Evolutionary conservation across 2,888 invertebrate genomes (phyloP).

Genomic region (Hipparchia semele): DNA sequence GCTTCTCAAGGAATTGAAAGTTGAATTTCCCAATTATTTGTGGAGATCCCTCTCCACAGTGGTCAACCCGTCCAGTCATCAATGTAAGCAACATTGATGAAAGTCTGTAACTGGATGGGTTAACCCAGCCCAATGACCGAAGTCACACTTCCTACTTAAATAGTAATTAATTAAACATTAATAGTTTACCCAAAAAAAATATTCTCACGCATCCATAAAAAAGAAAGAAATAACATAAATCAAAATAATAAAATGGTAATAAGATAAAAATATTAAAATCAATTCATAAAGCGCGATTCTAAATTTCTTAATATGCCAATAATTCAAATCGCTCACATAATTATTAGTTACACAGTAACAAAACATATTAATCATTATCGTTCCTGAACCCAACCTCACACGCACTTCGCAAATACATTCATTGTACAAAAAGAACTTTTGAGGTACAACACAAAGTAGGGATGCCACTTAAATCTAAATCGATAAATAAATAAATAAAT

Average conservation of each 20-base stretch:
- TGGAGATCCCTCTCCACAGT: too few species aligned
- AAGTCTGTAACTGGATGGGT: too few species aligned
- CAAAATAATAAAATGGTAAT: background rate
- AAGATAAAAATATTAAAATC: slow-evolving; percentile 33
- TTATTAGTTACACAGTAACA: slow-evolving; percentile 46
- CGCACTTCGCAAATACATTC: slow-evolving; percentile 55
- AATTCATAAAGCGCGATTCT: slow-evolving; percentile 34
- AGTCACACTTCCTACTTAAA: background rate
- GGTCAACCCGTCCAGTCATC: too few species aligned
- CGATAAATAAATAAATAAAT: background rate
- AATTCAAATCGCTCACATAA: slow-evolving; percentile 37
- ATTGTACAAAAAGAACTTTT: slow-evolving; percentile 32
- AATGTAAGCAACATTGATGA: too few species aligned
- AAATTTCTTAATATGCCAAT: slow-evolving; percentile 38
- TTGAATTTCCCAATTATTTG: too few species aligned
- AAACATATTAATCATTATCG: slow-evolving; percentile 48
- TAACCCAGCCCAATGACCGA: too few species aligned
- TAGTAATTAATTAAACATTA: background rate
- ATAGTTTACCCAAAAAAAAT: background rate
- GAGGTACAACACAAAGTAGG: slow-evolving; percentile 24
- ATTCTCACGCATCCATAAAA: slow-evolving; percentile 9
- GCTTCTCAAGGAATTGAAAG: too few species aligned
- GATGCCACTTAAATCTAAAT: slow-evolving; percentile 25
- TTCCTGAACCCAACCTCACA: slow-evolving; percentile 55
- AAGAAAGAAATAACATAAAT: background rate